Conservation (phyloP, 2,888 invertebrate species). For the Polyommatus icarus region DNA sequence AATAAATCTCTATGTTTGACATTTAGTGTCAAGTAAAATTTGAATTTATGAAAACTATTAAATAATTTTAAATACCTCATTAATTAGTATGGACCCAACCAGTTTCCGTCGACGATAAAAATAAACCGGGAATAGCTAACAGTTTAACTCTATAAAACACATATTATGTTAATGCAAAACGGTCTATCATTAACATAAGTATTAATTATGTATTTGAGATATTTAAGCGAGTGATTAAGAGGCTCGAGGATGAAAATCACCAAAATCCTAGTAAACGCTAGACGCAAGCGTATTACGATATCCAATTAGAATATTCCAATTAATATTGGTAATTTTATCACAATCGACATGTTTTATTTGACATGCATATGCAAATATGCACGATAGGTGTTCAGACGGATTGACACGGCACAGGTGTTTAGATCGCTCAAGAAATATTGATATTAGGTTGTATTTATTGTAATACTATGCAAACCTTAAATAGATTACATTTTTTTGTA, state of each 20-base stretch:
- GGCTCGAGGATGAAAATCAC: not conserved
- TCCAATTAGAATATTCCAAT: slow-evolving; percentile 45
- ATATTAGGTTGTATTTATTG: not conserved
- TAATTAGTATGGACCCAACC: slow-evolving; percentile 1
- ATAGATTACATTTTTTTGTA: not conserved
- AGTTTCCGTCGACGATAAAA: not conserved
- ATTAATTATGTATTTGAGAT: slow-evolving; percentile 20
- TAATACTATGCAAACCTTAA: not conserved
- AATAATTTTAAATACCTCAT: slow-evolving; percentile 5
- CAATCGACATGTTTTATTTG: slow-evolving; percentile 59
- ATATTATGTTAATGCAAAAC: not conserved
- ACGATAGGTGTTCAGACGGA: slow-evolving; percentile 54
- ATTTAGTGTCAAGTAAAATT: slow-evolving; percentile 8
- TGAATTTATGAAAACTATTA: slow-evolving; percentile 12
- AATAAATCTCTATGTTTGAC: not conserved
- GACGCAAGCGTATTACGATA: slow-evolving; percentile 4
- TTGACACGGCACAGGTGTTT: slow-evolving; percentile 53
- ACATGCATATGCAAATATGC: slow-evolving; percentile 62
- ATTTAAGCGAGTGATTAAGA: not conserved
- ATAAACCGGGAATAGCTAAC: not conserved
- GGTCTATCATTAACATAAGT: not conserved
- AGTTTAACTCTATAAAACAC: not conserved
- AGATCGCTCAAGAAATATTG: slow-evolving; percentile 44
- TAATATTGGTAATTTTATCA: slow-evolving; percentile 60
- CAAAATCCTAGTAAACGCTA: not conserved